Percentiles rank a stretch among this genome's conserved stretches.
phyloP scores from a whole-genome alignment of 2,888 invertebrate species.

The Andrena flavipes region DNA sequence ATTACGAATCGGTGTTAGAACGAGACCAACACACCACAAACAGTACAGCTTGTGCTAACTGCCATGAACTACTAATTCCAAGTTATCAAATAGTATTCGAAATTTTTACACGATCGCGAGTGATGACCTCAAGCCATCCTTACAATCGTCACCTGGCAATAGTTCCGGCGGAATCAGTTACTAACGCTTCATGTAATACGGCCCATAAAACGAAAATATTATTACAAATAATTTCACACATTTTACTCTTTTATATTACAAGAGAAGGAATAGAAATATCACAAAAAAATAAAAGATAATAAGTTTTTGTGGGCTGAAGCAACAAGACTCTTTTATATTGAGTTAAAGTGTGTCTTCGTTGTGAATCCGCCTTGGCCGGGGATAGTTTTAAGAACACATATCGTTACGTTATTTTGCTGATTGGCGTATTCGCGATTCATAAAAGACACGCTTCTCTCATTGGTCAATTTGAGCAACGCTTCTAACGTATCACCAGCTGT shows the following conservation, averaged over 20 bases:
- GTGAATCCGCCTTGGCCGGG: conserved; percentile 1
- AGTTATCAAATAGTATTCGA: background rate
- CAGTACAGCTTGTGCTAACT: background rate
- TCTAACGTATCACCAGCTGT: conserved; percentile 81
- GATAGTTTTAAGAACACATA: conserved; percentile 35
- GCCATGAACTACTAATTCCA: background rate
- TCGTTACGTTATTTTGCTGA: conserved; percentile 30
- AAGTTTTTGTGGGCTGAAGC: background rate
- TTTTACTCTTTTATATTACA: no score
- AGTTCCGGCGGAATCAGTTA: no score
- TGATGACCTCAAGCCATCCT: no score
- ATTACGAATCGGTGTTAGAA: conserved; percentile 27
- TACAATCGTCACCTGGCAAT: no score
- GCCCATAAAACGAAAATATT: no score
- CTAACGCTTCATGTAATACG: no score
- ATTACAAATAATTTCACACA: no score
- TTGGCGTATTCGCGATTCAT: conserved; percentile 42
- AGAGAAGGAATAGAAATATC: background rate
- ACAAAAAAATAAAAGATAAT: background rate
- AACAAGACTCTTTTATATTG: background rate
- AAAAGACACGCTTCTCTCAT: conserved; percentile 49
- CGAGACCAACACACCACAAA: conserved; percentile 11
- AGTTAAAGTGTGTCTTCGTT: conserved; percentile 10
- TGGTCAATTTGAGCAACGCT: conserved; percentile 75
- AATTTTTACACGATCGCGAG: background rate